Evolutionary conservation across 2,113 vertebrate species (phyloP).

Genomic region (Cygnus atratus): DNA sequence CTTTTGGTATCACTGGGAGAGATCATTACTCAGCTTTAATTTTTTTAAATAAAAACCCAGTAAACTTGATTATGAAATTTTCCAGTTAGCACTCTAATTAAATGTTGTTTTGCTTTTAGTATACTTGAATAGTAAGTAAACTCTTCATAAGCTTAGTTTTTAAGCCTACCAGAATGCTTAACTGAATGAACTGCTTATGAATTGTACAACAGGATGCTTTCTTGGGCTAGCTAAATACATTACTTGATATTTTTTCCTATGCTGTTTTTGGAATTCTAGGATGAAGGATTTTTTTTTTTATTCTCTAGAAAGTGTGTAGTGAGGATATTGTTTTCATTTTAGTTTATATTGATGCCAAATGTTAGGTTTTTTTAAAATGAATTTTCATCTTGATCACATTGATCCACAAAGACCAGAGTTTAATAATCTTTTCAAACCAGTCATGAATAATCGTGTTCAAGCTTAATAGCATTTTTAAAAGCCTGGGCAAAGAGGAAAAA

Average conservation of each 20-base stretch:
- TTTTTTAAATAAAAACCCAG: neutral
- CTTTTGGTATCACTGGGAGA: neutral
- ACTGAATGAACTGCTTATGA: too few species aligned
- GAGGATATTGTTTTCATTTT: neutral
- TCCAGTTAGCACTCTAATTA: neutral
- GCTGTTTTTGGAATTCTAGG: neutral
- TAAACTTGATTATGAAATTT: neutral
- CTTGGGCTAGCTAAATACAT: neutral
- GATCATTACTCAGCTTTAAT: neutral
- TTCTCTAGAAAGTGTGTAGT: neutral
- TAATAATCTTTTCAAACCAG: neutral
- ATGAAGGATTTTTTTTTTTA: too few species aligned
- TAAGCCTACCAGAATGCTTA: neutral
- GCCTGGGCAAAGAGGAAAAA: neutral
- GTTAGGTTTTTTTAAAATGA: neutral
- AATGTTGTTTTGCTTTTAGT: neutral
- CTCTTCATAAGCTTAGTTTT: neutral
- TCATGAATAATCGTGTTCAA: neutral
- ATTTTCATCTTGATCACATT: neutral
- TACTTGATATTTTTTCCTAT: neutral
- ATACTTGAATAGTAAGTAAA: neutral
- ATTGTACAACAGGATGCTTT: neutral
- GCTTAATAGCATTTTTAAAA: neutral
- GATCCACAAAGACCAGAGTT: neutral
- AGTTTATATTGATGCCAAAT: neutral